phyloP scores from a whole-genome alignment of 1,140 invertebrate species.

The Bursaphelenchus mucronatus region DNA sequence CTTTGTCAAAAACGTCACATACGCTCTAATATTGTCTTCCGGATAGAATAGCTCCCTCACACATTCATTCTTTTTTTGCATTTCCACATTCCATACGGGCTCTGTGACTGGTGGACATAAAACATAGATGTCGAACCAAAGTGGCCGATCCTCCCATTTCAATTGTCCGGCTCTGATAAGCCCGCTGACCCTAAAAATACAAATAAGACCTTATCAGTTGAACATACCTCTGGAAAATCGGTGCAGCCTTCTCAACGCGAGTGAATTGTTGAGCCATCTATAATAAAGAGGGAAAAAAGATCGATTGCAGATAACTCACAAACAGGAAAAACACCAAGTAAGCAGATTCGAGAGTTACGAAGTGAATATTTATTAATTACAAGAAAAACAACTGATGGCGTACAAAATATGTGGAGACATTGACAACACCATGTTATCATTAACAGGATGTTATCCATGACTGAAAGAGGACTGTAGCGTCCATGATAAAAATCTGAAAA shows the following conservation, averaged over 20 bases:
- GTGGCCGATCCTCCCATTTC: conserved; percentile 72
- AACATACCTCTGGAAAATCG: conserved; percentile 12
- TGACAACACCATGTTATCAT: too few relatives aligned
- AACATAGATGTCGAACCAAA: conserved; percentile 85
- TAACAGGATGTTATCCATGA: too few relatives aligned
- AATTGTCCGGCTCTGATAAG: conserved; percentile 73
- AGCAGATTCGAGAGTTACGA: too few relatives aligned
- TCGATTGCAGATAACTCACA: neutral
- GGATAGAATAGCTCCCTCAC: conserved; percentile 74
- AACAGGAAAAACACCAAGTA: too few relatives aligned
- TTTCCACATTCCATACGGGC: conserved; percentile 70
- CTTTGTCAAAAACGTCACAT: too few relatives aligned
- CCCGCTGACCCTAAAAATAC: conserved; percentile 66
- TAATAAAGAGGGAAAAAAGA: neutral
- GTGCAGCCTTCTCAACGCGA: conserved; percentile 17
- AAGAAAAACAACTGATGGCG: too few relatives aligned
- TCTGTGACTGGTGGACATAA: conserved; percentile 78
- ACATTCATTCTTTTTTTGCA: conserved; percentile 63
- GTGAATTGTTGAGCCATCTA: conserved; percentile 23
- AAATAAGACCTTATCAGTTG: conserved; percentile 14
- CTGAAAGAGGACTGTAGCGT: too few relatives aligned
- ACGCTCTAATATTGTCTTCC: conserved; percentile 68
- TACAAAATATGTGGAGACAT: too few relatives aligned
- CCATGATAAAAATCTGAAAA: too few relatives aligned
- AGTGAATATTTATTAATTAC: too few relatives aligned